Base-by-base conservation (phyloP, 2,797 vertebrate genomes). In the Pelobates cultripes region DNA sequence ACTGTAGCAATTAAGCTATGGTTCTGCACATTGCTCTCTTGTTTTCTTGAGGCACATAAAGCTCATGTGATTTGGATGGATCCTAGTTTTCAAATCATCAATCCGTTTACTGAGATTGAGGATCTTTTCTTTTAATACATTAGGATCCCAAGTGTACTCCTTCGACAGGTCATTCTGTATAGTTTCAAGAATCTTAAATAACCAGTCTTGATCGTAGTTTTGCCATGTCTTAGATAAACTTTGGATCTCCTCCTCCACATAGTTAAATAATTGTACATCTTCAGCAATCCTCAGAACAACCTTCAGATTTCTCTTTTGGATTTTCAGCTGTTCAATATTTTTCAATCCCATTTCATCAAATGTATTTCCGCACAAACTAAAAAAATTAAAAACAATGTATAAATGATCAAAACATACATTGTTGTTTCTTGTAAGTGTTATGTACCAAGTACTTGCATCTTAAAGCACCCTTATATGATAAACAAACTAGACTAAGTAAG, bases 351-450 rank as follows among this genome's bases (percentile, higher is more conserved):
- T 8, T 1, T 76, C 10, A 14, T 45, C 17, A n/a, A 84, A 67
- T 17, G 41, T 10, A 28, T 80, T 84, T 44, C 7, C 57, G 61
- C 82, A 80, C 43, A 80, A 51, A 53, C 82, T 84, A 78, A 75
- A 80, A 40, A 66, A 41, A 17, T 44, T 15, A 12, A 13, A 28
- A 28, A n/a, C 14, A 43, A 70, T 44, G 14, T 4, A 43, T 8
- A 64, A 12, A n/a, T 55, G 41, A 73, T 28, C 28, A 8, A 15
- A 74, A 14, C n/a, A 15, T 5, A 15, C 7, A 51, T 51, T 6
- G 47, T 51, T 5, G 47, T 51, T 51, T 28, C 28, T 28, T 28
- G 1, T 28, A 28, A 28, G 28, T 28, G 28, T 28, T 28, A 28
- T 28, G 28, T 28, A 28, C 28, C 1, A 28, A 28, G 28, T 28